phyloP scores from a whole-genome alignment of 2,797 vertebrate species.

The Florisuga fusca region DNA sequence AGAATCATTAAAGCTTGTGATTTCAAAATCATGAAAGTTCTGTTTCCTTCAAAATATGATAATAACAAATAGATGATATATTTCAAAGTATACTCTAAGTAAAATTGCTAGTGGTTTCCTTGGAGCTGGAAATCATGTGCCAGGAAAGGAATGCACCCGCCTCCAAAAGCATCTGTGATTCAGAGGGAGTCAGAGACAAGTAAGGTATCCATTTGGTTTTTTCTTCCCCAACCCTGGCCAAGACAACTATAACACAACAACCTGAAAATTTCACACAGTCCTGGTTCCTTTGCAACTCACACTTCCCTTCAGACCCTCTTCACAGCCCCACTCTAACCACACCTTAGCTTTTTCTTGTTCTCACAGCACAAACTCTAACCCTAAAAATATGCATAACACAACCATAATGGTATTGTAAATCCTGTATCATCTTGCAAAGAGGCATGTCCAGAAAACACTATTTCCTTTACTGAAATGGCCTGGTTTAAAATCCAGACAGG shows the following conservation, averaged over 20 bases:
- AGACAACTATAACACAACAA: neutral
- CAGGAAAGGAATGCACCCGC: neutral
- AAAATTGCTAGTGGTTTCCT: neutral
- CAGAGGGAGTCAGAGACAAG: neutral
- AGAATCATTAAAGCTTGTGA: conserved; percentile 54
- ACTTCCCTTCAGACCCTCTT: neutral
- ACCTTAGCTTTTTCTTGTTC: neutral
- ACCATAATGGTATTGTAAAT: neutral
- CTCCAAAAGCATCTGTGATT: neutral
- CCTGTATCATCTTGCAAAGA: neutral
- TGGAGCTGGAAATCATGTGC: neutral
- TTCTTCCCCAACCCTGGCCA: neutral
- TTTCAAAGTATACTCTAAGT: neutral
- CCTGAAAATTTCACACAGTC: neutral
- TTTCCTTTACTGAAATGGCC: neutral
- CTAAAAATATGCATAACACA: neutral
- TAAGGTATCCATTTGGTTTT: neutral
- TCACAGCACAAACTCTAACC: neutral
- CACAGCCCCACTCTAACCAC: neutral
- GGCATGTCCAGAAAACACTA: neutral
- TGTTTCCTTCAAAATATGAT: conserved; percentile 11
- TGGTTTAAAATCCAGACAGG: neutral
- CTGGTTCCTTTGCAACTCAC: neutral
- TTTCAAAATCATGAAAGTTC: conserved; percentile 39
- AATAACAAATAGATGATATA: neutral